These are phyloP conservation scores for Idaea aversata DNA, from an alignment of 2,888 invertebrate species.

Conservation along the genomic window DNA sequence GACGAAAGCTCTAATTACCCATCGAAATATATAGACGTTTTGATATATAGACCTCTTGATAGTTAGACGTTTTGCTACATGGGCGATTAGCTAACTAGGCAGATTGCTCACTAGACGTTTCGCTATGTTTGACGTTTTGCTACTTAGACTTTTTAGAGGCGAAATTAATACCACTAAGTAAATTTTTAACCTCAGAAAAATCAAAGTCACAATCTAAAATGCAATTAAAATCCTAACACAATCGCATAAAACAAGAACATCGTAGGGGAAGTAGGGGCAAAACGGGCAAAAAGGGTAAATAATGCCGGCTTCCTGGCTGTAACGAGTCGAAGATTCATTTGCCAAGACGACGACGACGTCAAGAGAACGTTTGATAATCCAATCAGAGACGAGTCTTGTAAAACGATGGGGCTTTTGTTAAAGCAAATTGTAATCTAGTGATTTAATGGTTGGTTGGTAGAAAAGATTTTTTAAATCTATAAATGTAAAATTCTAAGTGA, in stretches of 20 bases:
- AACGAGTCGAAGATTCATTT: slow-evolving; percentile 1
- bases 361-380: background rate
- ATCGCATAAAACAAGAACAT: background rate
- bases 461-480: background rate
- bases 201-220: background rate
- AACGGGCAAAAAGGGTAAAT: background rate
- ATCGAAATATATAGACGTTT: too few species aligned
- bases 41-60: too few species aligned
- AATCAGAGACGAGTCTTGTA: slow-evolving; percentile 1
- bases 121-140: too few species aligned
- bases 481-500: background rate
- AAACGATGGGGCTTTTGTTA: background rate
- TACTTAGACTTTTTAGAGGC: too few species aligned
- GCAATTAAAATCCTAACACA: background rate
- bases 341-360: background rate
- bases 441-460: background rate
- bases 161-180: too few species aligned
- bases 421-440: background rate
- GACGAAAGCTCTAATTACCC: too few species aligned
- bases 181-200: background rate
- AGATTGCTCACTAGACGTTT: too few species aligned
- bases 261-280: background rate
- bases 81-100: too few species aligned
- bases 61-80: too few species aligned
- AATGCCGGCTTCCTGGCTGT: background rate